Evolutionary conservation across 2,113 vertebrate genomes (phyloP), one percentile per base, ranked within the genome.

Genomic region (Hyaena hyaena): DNA sequence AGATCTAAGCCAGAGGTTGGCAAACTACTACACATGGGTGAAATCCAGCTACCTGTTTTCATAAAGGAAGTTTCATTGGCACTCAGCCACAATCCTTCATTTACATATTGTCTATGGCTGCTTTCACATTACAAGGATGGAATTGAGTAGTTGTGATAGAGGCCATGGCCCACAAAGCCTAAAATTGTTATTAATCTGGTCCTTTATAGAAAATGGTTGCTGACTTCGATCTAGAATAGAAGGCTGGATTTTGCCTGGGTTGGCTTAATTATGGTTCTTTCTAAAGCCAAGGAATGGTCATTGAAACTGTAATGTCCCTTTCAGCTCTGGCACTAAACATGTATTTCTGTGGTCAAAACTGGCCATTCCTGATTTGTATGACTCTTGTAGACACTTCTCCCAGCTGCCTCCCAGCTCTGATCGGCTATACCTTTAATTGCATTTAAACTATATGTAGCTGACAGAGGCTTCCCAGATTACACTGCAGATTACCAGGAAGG

Each of bases 391-490:
- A 19, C 9, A 86, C 28, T 74, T 58, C n/a, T 26, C 45, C 87
- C 80, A 96, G 73, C 43, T 86, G 45, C 33, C 90, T 61, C 19
- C 73, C 31, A 45, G n/a, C 50, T 83, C 81, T 28, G 31, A n/a
- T 87, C 17, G 39, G 16, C 45, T 50, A 21, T 21, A 23, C 31
- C 50, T 77, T 45, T 61, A 9, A 39, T 63, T 68, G 50, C 33
- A 26, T 85, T 95, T 82, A 12, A 79, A 82, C 48, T 39, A 23
- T 81, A 33, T 71, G 11, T 76, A 3, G 19, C n/a, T 61, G 43
- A 95, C 71, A 83, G n/a, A 87, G 17, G 61, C 68, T 71, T 89
- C 79, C 87, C 61, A 89, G 83, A 92, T 80, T 83, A 73, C 35
- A 55, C 1, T 61, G 23, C 65, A 61, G 48, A 58, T 58, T 24